Evolutionary conservation across 2,888 invertebrate genomes (phyloP), one percentile per base, ranked within the genome.

Genomic region (Synanthedon vespiformis): DNA sequence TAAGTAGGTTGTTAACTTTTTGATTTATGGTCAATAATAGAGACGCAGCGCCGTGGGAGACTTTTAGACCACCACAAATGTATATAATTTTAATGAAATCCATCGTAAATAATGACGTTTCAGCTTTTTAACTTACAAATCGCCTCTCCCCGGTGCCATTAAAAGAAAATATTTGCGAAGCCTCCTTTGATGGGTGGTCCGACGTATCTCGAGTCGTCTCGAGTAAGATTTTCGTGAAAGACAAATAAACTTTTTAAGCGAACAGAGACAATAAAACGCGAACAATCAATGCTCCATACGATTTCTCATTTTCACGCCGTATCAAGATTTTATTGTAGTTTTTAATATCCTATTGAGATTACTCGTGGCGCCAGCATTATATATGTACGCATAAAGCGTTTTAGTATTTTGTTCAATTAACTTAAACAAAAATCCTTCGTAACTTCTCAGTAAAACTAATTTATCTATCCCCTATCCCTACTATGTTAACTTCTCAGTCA

Each of bases 1-100:
- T 87, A 86, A 86, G 85, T 82, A 86, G 83, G 87, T 87, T 86
- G 87, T 87, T 87, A 87, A 86, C 83, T 82, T 87, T 87, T 86
- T 86, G 87, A 87, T 87, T 87, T 86, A 87, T 84, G 80, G 78
- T 79, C 84, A 85, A 86, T 86, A 87, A 87, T 87, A 86, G 85
- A 86, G 86, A 85, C 76, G 80, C 82, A 84, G 81, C 84, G 73
- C 85, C 80, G 84, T 86, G 86, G 85, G 87, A 86, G 84, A 80
- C 83, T 83, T 61, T 61, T 66, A 69, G 75, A 77, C 82, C 78
- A 79, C 80, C 76, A 76, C 70, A 78, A 79, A 74, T 70, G 77
- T 77, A 80, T 22, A 22, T 81, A 80, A 80, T 83, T 81, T 80
- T 80, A 80, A 83, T 78, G 82, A 80, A 83, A 77, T 82, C 80